Conservation (phyloP, 1,140 invertebrate species). For the Leptinotarsa lineolata region DNA sequence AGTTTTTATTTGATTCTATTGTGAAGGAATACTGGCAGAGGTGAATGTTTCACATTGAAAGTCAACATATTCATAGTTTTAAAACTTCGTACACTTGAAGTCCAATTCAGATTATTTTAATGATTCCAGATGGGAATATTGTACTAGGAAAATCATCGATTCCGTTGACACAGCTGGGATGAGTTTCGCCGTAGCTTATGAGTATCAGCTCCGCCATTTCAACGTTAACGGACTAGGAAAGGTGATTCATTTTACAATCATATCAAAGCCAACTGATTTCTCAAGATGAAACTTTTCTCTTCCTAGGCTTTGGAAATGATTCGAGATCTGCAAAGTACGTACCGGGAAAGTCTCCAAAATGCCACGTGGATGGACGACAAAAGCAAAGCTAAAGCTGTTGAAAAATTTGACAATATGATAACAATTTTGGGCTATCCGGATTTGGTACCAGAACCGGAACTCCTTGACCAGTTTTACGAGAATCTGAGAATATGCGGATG, state of each 20-base stretch:
- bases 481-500: constrained; percentile 45
- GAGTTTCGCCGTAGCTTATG: constrained; percentile 47
- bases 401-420: constrained; percentile 47
- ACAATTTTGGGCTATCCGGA: constrained; percentile 47
- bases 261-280: background rate
- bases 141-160: constrained; percentile 49
- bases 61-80: too few species aligned
- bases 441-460: constrained; percentile 34
- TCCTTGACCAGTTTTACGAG: constrained; percentile 47
- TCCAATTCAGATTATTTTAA: constrained; percentile 13
- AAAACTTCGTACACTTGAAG: too few species aligned
- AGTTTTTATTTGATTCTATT: too few species aligned
- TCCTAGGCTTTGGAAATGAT: constrained; percentile 75
- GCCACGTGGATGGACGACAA: constrained; percentile 78
- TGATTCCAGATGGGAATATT: constrained; percentile 46
- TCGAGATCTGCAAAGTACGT: constrained; percentile 71
- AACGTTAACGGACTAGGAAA: constrained; percentile 42
- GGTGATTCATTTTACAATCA: constrained; percentile 31
- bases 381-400: constrained; percentile 39
- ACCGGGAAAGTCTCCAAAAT: constrained; percentile 69
- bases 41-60: too few species aligned
- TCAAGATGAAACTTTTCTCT: constrained; percentile 1
- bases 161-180: constrained; percentile 39
- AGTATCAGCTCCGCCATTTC: constrained; percentile 46
- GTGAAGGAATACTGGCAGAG: too few species aligned